Evolutionary conservation across 2,113 vertebrate genomes (phyloP).

Genomic region (Myrmecophaga tridactyla): DNA sequence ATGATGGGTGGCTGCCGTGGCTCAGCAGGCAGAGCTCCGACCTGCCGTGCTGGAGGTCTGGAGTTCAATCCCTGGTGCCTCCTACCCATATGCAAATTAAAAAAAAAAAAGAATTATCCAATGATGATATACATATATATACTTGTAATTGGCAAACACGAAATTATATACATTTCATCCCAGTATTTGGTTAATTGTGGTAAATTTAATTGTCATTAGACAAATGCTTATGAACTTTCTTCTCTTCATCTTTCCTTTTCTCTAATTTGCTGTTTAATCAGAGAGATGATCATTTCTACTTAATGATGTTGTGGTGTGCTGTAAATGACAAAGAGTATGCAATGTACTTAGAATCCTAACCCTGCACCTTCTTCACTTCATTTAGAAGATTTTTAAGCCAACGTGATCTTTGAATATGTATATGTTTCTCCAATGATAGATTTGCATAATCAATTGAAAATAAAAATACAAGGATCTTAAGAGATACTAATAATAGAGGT

Average conservation of each 20-base stretch:
- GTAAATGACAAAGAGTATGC: neutral
- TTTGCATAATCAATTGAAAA: slow-evolving; percentile 37
- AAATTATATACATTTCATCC: neutral
- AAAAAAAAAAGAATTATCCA: too few species aligned
- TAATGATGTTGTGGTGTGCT: neutral
- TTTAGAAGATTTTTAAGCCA: slow-evolving; percentile 56
- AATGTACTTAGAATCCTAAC: neutral
- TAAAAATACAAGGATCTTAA: slow-evolving; percentile 59
- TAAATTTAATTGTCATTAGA: neutral
- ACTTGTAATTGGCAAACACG: neutral
- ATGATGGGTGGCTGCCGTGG: too few species aligned
- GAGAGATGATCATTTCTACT: neutral
- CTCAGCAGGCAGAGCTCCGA: too few species aligned
- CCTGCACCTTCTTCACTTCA: neutral
- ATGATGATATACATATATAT: neutral
- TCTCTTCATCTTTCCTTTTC: neutral
- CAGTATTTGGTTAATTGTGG: neutral
- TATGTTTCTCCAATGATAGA: neutral
- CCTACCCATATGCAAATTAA: too few species aligned
- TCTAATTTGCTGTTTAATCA: neutral
- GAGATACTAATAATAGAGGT: neutral
- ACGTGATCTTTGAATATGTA: neutral
- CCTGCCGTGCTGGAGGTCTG: too few species aligned
- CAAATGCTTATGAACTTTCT: neutral
- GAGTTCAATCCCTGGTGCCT: too few species aligned